phyloP scores from a whole-genome alignment of 2,797 vertebrate species.

The Rhinogobio ventralis region DNA sequence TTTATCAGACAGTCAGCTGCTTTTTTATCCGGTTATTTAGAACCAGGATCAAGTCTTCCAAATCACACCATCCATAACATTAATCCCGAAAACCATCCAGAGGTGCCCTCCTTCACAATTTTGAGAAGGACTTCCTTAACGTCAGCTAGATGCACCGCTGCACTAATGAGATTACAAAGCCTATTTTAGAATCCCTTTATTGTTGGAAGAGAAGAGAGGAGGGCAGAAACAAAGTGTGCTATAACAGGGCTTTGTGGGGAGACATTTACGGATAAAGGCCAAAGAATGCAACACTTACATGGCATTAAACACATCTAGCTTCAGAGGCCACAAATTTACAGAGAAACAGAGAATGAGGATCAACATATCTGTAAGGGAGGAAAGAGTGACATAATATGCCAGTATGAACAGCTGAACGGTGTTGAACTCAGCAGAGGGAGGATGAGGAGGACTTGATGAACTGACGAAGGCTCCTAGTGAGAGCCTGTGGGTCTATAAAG shows the following conservation, averaged over 20 bases:
- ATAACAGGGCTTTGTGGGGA: conserved; percentile 30
- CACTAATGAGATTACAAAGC: conserved; percentile 45
- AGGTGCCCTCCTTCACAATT: not conserved
- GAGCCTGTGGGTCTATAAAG: conserved; percentile 16
- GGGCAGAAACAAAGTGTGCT: conserved; percentile 25
- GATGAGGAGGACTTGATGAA: conserved; percentile 33
- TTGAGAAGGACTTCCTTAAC: conserved; percentile 18
- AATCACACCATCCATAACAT: conserved; percentile 32
- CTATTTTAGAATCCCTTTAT: conserved; percentile 46
- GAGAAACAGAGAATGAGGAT: not conserved
- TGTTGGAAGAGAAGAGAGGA: not conserved
- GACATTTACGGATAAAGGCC: conserved; percentile 22
- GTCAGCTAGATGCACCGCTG: conserved; percentile 7
- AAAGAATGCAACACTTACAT: conserved; percentile 32
- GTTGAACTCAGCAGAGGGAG: conserved; percentile 16
- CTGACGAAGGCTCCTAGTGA: not conserved
- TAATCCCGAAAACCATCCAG: conserved; percentile 21
- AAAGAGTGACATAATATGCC: conserved; percentile 29
- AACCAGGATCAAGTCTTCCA: conserved; percentile 19
- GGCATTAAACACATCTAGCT: conserved; percentile 11
- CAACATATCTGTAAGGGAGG: not conserved
- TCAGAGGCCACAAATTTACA: conserved; percentile 15
- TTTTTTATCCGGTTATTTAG: conserved; percentile 34
- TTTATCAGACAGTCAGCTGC: conserved; percentile 9
- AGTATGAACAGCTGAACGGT: conserved; percentile 38